phyloP scores from a whole-genome alignment of 2,888 invertebrate genomes.

The Idaea dimidiata region DNA sequence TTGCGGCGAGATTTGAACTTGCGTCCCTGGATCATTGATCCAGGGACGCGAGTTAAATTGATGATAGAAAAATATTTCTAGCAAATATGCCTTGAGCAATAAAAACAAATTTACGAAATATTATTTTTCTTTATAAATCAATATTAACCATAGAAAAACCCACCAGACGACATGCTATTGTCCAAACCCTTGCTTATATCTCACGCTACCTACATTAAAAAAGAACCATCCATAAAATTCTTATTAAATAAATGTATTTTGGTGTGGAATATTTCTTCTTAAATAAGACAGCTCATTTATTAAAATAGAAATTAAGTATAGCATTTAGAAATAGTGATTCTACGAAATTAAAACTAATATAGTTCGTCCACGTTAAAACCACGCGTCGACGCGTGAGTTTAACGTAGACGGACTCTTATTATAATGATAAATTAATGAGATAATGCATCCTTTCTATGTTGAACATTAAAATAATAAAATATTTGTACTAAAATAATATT shows the following conservation, averaged over 20 bases:
- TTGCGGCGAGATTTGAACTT: no score
- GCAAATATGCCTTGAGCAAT: no score
- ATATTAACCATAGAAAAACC: no score
- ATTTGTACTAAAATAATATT: constrained; percentile 34
- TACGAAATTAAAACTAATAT: not conserved
- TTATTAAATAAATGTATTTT: not conserved
- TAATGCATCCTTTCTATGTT: constrained; percentile 5
- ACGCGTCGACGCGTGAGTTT: not conserved
- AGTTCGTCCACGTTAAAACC: not conserved
- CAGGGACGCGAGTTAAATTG: no score
- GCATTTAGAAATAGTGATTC: not conserved
- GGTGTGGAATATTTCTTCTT: not conserved
- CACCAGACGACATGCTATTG: not conserved
- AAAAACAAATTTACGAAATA: no score
- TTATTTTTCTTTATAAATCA: no score
- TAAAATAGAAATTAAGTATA: no score
- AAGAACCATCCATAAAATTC: not conserved
- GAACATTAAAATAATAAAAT: constrained; percentile 20
- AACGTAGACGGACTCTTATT: constrained; percentile 8
- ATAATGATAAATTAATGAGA: constrained; percentile 3
- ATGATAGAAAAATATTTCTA: no score
- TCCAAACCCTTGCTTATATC: not conserved
- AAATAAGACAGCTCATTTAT: not conserved
- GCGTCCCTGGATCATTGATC: no score
- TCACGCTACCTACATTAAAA: not conserved